Evolutionary conservation across 2,113 vertebrate species (phyloP).

Genomic region (Gobius niger): DNA sequence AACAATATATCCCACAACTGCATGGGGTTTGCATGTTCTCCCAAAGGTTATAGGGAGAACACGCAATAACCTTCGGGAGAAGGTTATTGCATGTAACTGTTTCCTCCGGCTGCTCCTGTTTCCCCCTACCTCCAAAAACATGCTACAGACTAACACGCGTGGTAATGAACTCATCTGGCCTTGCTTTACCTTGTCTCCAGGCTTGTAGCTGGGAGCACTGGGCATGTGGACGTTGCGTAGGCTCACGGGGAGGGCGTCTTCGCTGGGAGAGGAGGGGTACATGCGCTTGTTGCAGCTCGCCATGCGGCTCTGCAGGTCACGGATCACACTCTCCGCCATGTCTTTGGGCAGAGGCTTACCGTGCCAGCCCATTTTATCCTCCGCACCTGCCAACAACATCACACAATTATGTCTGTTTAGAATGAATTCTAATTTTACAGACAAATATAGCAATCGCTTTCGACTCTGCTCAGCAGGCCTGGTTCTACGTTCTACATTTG

Average conservation of each 20-base stretch:
- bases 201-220: slow-evolving; percentile 87
- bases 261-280: slow-evolving; percentile 81
- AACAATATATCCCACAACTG: too few relatives aligned
- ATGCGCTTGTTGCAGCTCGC: slow-evolving; percentile 87
- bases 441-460: too few relatives aligned
- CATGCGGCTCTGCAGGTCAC: slow-evolving; percentile 84
- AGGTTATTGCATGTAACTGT: too few relatives aligned
- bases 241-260: slow-evolving; percentile 83
- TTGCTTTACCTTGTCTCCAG: slow-evolving; percentile 86
- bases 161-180: background rate
- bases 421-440: too few relatives aligned
- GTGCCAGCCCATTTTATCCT: slow-evolving; percentile 95
- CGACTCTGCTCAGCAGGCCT: too few relatives aligned
- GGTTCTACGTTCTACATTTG: too few relatives aligned
- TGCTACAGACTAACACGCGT: too few relatives aligned
- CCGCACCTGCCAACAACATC: slow-evolving; percentile 74
- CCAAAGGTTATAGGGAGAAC: too few relatives aligned
- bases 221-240: slow-evolving; percentile 89
- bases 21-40: too few relatives aligned
- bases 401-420: background rate
- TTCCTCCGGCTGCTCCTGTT: too few relatives aligned
- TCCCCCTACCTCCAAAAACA: too few relatives aligned
- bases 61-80: too few relatives aligned
- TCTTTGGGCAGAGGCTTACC: slow-evolving; percentile 92
- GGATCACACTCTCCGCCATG: slow-evolving; percentile 85